Base-by-base conservation (phyloP, 2,888 invertebrate genomes). In the Drosophila mettleri region DNA sequence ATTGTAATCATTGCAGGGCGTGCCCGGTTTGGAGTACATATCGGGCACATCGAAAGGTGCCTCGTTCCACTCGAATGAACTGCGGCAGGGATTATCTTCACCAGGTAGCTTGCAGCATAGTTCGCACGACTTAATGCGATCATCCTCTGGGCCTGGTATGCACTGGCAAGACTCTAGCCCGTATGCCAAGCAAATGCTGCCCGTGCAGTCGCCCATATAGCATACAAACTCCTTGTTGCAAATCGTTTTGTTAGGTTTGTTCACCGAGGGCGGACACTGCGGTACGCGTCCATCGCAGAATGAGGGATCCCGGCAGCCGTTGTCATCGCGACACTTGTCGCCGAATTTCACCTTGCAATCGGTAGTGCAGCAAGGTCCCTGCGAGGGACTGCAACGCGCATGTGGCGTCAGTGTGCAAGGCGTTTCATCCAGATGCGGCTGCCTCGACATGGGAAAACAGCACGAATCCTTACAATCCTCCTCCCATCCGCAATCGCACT, bases 401-500 rank as follows among this genome's bases (percentile, higher is more conserved):
- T 89, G 94, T 12, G 97, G 96, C 5, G 97, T 96, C 69, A 98
- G 94, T 52, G 95, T 96, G 92, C 98, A 98, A 0, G 98, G 98
- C 54, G 95, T 95, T 92, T 97, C 97, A 70, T 95, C 95, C 10
- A 93, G 89, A 52, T 96, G 95, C 6, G 97, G 95, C 81, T 96
- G 95, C 38, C 96, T 94, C 46, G 96, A 94, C 93, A 98, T 97
- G 34, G 98, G 98, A 84, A 96, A 96, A 92, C 99, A 99, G 92
- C 99, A 99, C 48, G 95, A 94, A 92, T 98, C 98, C 61, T 96
- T 95, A 92, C 99, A 99, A 91, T 99, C 98, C 88, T 98, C 97
- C 87, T 97, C 97, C 98, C 98, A 98, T 61, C 99, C 99, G 92
- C 99, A 99, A 93, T 99, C 99, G 92, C 99, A 99, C 92, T 99